A percentile compares a stretch with the other conserved stretches of the same genome.
Conservation (phyloP, 2,888 invertebrate species). For the Biston betularia region DNA sequence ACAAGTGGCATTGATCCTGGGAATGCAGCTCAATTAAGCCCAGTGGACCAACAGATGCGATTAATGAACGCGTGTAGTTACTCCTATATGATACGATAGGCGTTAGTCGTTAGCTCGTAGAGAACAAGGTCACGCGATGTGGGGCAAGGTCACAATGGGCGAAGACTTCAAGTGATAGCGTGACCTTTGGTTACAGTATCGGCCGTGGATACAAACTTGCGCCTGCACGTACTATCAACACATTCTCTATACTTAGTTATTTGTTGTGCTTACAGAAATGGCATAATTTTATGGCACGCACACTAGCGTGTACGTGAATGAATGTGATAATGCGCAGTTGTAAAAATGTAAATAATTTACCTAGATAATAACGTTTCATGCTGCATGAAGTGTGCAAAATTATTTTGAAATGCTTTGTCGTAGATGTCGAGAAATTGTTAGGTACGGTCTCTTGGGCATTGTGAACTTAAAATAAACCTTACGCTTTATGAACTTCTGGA, state of each 20-base stretch:
- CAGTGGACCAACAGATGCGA: conserved; percentile 68
- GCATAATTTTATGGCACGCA: conserved; percentile 30
- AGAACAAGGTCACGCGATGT: conserved; percentile 77
- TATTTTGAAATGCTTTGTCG: conserved; percentile 6
- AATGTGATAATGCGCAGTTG: conserved; percentile 29
- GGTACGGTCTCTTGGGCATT: conserved; percentile 3
- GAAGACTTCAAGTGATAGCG: conserved; percentile 79
- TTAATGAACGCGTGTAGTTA: conserved; percentile 63
- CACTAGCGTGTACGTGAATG: conserved; percentile 26
- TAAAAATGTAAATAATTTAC: conserved; percentile 11
- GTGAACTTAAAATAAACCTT: not conserved
- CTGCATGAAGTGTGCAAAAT: conserved; percentile 17
- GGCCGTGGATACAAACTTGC: conserved; percentile 59
- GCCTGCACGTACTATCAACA: conserved; percentile 33
- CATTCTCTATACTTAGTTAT: conserved; percentile 24
- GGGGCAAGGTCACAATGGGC: conserved; percentile 78
- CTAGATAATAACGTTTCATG: conserved; percentile 8
- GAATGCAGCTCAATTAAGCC: conserved; percentile 69
- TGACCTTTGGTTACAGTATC: conserved; percentile 78
- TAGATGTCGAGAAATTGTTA: conserved; percentile 1
- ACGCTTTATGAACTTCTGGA: not conserved
- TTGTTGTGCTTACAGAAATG: conserved; percentile 30
- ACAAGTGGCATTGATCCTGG: conserved; percentile 59
- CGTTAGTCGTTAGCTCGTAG: conserved; percentile 66
- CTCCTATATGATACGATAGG: conserved; percentile 58